A percentile compares a stretch with the other conserved stretches of the same genome.
phyloP scores from a whole-genome alignment of 2,888 invertebrate genomes.

The Matsumyia berberina region DNA sequence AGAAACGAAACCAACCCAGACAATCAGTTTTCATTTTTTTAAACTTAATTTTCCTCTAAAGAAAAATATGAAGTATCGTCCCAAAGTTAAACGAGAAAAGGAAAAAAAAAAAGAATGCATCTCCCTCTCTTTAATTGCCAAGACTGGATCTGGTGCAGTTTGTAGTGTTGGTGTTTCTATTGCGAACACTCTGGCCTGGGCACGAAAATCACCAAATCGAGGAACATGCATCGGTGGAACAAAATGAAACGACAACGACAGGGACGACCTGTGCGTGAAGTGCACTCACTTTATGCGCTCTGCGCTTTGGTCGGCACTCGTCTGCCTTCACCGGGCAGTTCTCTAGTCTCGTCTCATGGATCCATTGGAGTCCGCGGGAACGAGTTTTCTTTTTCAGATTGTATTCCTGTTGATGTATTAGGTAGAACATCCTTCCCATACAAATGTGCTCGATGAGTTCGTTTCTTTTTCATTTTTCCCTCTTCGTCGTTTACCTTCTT shows the following conservation, averaged over 20 bases:
- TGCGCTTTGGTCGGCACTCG: conserved; percentile 42
- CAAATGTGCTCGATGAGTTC: conserved; percentile 56
- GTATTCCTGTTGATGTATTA: conserved; percentile 71
- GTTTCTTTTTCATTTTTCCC: conserved; percentile 54
- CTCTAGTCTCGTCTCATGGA: conserved; percentile 19
- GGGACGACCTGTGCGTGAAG: conserved; percentile 46
- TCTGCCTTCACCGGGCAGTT: conserved; percentile 4
- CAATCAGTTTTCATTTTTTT: too few relatives aligned
- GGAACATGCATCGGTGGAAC: background rate
- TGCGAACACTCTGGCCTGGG: conserved; percentile 4
- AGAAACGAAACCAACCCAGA: background rate
- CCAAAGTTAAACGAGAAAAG: conserved; percentile 9
- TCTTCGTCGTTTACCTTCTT: conserved; percentile 39
- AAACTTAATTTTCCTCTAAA: background rate
- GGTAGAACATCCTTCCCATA: conserved; percentile 63
- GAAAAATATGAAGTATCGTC: conserved; percentile 24
- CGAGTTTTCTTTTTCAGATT: conserved; percentile 62
- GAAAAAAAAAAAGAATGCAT: conserved; percentile 1
- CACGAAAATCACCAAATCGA: conserved; percentile 34
- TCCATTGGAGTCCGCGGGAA: conserved; percentile 49
- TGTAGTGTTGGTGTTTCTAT: conserved; percentile 20
- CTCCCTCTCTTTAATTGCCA: conserved; percentile 31
- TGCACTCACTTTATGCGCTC: conserved; percentile 43
- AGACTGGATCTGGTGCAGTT: conserved; percentile 43
- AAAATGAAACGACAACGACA: conserved; percentile 2